A percentile compares a stretch with the other conserved stretches of the same genome.
These are phyloP conservation scores for Atrina japonica DNA, from an alignment of 2,888 invertebrate genomes.

Conservation along the genomic window DNA sequence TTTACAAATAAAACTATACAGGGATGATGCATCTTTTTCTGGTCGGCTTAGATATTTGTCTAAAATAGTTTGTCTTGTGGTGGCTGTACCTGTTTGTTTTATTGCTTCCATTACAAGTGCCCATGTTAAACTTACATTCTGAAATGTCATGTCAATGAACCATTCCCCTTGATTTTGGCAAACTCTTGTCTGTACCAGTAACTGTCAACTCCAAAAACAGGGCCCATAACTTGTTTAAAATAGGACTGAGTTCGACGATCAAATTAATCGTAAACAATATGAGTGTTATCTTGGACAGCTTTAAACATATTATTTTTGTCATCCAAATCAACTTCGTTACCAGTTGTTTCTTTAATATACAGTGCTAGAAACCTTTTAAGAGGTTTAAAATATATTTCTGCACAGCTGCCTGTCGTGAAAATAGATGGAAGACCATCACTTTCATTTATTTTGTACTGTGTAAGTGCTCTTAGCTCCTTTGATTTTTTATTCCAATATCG, in stretches of 20 bases:
- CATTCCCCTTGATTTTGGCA: slow-evolving; percentile 49
- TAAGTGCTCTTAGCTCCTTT: slow-evolving; percentile 40
- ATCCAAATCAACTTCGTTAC: slow-evolving; percentile 19
- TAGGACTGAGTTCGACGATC: slow-evolving; percentile 48
- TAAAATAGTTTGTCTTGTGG: no score
- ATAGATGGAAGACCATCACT: slow-evolving; percentile 41
- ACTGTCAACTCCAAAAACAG: slow-evolving; percentile 46
- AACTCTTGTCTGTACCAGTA: slow-evolving; percentile 53
- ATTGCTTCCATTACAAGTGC: no score
- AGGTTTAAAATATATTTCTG: slow-evolving; percentile 40
- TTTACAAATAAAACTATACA: no score
- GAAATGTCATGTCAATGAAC: slow-evolving; percentile 48
- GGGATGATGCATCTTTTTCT: no score
- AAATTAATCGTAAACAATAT: slow-evolving; percentile 50
- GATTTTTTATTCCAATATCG: slow-evolving; percentile 50
- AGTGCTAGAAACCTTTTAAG: slow-evolving; percentile 13
- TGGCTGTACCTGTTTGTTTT: no score
- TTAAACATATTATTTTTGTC: slow-evolving; percentile 40
- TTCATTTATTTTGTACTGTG: slow-evolving; percentile 45
- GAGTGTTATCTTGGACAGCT: slow-evolving; percentile 44
- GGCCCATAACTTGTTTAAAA: slow-evolving; percentile 52
- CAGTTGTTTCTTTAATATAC: slow-evolving; percentile 18
- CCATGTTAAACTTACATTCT: no score
- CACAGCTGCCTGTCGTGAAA: slow-evolving; percentile 42
- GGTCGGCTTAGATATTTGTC: no score